Percentiles rank a stretch among this genome's conserved stretches.
phyloP scores from a whole-genome alignment of 2,888 invertebrate species.

The Platycheirus rosarum region DNA sequence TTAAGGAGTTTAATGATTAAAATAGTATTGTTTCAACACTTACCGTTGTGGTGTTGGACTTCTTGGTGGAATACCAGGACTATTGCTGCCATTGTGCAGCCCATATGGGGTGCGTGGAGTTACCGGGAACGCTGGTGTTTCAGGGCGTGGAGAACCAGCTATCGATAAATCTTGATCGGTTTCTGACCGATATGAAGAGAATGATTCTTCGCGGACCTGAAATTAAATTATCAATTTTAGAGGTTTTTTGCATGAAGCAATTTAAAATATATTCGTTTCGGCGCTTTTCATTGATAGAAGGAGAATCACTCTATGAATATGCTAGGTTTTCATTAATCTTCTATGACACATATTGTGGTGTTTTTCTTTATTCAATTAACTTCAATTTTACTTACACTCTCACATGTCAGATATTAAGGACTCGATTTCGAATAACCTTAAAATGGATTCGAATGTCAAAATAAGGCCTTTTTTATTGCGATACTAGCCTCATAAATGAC shows the following conservation, averaged over 20 bases:
- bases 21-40: background rate
- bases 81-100: constrained; percentile 86
- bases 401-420: no score
- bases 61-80: constrained; percentile 90
- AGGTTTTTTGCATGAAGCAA: background rate
- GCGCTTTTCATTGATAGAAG: constrained; percentile 18
- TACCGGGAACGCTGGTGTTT: constrained; percentile 97
- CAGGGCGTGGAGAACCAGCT: constrained; percentile 87
- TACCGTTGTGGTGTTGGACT: constrained; percentile 88
- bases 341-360: no score
- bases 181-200: constrained; percentile 87
- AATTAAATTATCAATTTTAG: background rate
- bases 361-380: no score
- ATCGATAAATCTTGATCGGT: constrained; percentile 85
- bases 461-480: no score
- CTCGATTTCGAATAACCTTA: no score
- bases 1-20: constrained; percentile 33
- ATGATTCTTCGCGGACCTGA: constrained; percentile 86
- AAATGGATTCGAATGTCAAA: no score
- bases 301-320: no score
- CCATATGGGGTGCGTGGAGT: constrained; percentile 93
- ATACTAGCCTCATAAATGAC: no score
- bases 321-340: no score
- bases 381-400: no score
- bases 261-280: background rate